phyloP scores from a whole-genome alignment of 2,113 vertebrate genomes.

The Albula glossodonta region DNA sequence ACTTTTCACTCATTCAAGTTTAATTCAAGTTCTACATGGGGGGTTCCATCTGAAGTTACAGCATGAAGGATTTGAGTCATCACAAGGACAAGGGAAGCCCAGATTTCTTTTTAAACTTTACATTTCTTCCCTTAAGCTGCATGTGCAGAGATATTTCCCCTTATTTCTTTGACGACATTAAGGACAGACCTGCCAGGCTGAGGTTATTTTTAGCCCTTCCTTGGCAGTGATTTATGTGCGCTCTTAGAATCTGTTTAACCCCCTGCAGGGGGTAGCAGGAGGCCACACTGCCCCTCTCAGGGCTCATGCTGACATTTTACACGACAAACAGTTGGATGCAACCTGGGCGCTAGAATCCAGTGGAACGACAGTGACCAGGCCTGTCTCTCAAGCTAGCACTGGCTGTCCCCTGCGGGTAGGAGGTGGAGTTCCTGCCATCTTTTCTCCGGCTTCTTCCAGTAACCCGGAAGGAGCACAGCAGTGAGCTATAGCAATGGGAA shows the following conservation, averaged over 20 bases:
- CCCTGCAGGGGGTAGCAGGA: background rate
- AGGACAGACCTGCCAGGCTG: conserved; percentile 17
- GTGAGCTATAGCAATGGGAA: background rate
- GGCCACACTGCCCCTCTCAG: background rate
- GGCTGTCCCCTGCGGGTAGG: background rate
- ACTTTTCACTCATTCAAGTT: background rate
- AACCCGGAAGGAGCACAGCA: background rate
- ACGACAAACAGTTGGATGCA: background rate
- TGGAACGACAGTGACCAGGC: background rate
- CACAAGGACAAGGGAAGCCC: background rate
- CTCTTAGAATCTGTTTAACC: conserved; percentile 31
- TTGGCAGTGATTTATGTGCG: conserved; percentile 32
- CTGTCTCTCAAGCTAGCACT: background rate
- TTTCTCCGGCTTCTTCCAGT: background rate
- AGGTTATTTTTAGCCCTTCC: conserved; percentile 28
- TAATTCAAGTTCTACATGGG: background rate
- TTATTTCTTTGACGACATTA: background rate
- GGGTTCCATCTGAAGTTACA: background rate
- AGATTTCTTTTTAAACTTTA: background rate
- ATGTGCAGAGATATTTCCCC: background rate
- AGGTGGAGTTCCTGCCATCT: background rate
- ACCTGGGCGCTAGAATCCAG: background rate
- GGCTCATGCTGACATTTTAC: background rate
- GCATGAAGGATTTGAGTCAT: background rate
- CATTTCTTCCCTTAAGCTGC: background rate